Conservation (phyloP, 2,113 vertebrate species). For the Callipepla squamata region DNA sequence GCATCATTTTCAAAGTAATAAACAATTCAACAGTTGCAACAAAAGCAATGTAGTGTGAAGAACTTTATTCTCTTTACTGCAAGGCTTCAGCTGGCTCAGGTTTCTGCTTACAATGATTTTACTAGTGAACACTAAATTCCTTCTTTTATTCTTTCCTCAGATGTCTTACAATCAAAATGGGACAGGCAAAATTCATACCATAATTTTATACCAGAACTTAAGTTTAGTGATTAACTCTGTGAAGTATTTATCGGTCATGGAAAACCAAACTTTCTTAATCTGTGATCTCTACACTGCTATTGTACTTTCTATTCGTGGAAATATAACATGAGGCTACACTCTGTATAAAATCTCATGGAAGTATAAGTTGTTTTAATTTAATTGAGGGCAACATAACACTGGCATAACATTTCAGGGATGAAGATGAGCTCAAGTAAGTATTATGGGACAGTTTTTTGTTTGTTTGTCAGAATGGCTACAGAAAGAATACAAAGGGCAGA, state of each 20-base stretch:
- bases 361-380: background rate
- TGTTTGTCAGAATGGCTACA: background rate
- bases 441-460: background rate
- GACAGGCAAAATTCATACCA: background rate
- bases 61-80: background rate
- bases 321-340: background rate
- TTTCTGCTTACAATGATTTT: constrained; percentile 54
- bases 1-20: constrained; percentile 45
- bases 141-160: constrained; percentile 21
- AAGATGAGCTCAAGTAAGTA: too few relatives aligned
- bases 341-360: background rate
- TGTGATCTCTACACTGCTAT: background rate
- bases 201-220: background rate
- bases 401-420: background rate
- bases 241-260: background rate
- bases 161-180: constrained; percentile 16
- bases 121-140: constrained; percentile 33
- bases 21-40: constrained; percentile 58
- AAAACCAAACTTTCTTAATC: background rate
- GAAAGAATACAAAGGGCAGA: background rate
- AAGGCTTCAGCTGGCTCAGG: constrained; percentile 32
- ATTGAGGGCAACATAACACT: background rate
- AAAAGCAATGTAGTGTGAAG: constrained; percentile 11
- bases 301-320: background rate
- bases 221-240: background rate